Evolutionary conservation across 2,113 vertebrate genomes (phyloP).

Genomic region (Silurus meridionalis): DNA sequence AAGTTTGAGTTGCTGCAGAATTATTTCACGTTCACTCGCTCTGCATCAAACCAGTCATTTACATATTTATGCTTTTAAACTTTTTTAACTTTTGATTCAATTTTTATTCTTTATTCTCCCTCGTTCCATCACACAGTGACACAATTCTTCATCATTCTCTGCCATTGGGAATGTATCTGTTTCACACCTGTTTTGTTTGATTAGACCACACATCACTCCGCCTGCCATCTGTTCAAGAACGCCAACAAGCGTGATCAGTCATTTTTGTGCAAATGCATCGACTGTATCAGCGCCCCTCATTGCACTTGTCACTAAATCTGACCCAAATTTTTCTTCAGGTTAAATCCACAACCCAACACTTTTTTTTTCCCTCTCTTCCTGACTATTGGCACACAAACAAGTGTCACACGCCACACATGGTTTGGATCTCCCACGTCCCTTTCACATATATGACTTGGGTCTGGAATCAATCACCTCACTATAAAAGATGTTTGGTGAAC

Average conservation of each 20-base stretch:
- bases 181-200: constrained; percentile 27
- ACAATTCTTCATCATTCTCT: not conserved
- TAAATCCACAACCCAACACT: not conserved
- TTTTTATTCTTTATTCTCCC: not conserved
- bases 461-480: constrained; percentile 46
- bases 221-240: constrained; percentile 8
- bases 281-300: not conserved
- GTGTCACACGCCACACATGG: constrained; percentile 47
- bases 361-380: constrained; percentile 30
- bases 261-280: not conserved
- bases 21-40: not conserved
- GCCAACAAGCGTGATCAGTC: not conserved
- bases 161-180: constrained; percentile 30
- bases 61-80: not conserved
- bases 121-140: not conserved
- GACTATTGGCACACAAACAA: constrained; percentile 51
- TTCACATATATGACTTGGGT: constrained; percentile 15
- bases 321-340: not conserved
- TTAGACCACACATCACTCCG: constrained; percentile 23
- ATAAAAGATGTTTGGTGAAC: constrained; percentile 47
- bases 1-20: not conserved
- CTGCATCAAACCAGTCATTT: not conserved
- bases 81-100: not conserved
- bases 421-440: constrained; percentile 39
- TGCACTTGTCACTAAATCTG: not conserved